Evolutionary conservation across 2,797 vertebrate genomes (phyloP), one percentile per base, ranked within the genome.

Genomic region (Rhabdophis nuchalis): DNA sequence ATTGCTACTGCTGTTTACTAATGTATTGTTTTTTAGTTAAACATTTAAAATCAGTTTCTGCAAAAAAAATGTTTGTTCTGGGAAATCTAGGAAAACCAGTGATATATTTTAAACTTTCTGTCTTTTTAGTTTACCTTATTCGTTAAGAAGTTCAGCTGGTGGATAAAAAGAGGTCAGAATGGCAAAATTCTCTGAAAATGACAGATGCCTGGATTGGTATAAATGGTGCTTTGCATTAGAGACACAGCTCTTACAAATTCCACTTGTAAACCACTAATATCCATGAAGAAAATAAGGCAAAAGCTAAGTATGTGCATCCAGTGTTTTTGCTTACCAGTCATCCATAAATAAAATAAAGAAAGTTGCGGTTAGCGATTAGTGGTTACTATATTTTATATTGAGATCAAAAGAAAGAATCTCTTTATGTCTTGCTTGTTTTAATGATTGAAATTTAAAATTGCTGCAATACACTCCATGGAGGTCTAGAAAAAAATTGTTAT

Each of bases 231-330:
- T 99, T 25, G 96, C 97, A 0, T 94, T 99, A 95, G 99, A 99
- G 96, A 98, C 98, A 89, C 99, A 99, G 97, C 98, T 99, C 94
- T 98, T 99, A n/a, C 97, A 98, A 98, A 95, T 99, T 99, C 96
- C 98, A 98, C 85, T 97, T 99, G 29, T 99, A 99, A 95, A 99
- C 99, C 27, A 98, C 98, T 94, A 99, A 99, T 97, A 99, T 99
- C 95, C 97, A 99, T 92, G 98, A 99, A 99, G 96, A 99, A 99
- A 98, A 99, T 99, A 97, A 97, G 97, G 90, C 46, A 87, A 90
- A 41, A 50, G 87, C n/a, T 92, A 87, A 5, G 1, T 90, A 54
- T 29, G 29, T 54, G 27, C 11, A 91, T 36, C 4, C 8, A 46
- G 4, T 56, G 0, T 91, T 90, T 93, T 68, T 93, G 3, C 10